Conservation (phyloP, 2,113 vertebrate species). For the Sporophila hypoxantha region DNA sequence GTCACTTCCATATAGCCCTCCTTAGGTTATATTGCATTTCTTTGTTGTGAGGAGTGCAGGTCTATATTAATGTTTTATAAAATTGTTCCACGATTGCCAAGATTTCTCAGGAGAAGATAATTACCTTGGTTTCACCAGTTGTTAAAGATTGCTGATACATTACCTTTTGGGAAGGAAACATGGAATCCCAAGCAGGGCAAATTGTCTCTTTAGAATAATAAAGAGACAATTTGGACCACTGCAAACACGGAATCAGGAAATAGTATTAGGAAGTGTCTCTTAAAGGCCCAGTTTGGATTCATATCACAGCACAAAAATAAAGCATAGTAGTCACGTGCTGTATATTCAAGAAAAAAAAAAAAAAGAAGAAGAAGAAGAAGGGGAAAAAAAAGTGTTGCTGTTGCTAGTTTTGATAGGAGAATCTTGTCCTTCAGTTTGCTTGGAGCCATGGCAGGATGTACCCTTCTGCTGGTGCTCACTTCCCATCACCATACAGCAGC, state of each 20-base stretch:
- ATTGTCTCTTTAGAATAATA: neutral
- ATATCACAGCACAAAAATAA: neutral
- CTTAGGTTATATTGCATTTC: neutral
- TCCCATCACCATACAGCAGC: neutral
- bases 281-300: neutral
- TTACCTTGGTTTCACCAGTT: neutral
- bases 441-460: fast-evolving
- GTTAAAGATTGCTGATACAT: neutral
- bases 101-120: neutral
- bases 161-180: neutral
- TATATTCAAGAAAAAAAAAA: neutral
- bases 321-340: neutral
- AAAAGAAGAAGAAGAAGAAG: no score
- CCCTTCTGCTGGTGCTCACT: neutral
- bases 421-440: neutral
- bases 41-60: neutral
- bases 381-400: no score
- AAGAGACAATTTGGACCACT: neutral
- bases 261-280: neutral
- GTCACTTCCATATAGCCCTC: neutral
- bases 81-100: neutral
- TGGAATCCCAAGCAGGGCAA: neutral
- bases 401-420: neutral
- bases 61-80: neutral
- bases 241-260: neutral